phyloP scores from a whole-genome alignment of 1,140 invertebrate species.

The Brachionus rubens region DNA sequence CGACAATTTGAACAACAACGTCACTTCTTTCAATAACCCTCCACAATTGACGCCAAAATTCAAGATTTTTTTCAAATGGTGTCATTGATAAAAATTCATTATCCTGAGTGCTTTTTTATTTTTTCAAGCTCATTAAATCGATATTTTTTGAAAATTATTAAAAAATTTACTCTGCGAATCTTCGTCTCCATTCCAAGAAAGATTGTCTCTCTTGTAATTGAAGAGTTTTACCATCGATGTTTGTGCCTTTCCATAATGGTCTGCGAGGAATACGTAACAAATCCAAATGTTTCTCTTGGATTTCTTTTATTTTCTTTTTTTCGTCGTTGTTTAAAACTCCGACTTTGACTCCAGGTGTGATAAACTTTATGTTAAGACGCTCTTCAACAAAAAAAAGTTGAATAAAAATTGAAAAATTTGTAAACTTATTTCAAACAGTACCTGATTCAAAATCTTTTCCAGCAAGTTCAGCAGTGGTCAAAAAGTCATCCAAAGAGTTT shows the following conservation, averaged over 20 bases:
- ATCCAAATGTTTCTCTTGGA: conserved; percentile 68
- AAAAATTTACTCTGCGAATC: conserved; percentile 65
- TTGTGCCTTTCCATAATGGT: conserved; percentile 75
- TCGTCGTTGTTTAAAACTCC: conserved; percentile 69
- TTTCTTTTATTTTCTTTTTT: conserved; percentile 63
- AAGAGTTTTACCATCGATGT: conserved; percentile 71
- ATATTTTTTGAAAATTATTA: neutral
- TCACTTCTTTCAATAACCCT: conserved; percentile 91
- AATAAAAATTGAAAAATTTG: neutral
- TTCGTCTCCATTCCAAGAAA: conserved; percentile 82
- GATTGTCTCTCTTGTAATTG: conserved; percentile 71
- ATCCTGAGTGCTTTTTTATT: neutral
- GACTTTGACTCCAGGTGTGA: conserved; percentile 66
- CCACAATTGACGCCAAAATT: conserved; percentile 98
- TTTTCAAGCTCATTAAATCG: no score
- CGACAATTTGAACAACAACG: conserved; percentile 89
- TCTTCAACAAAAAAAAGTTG: conserved; percentile 66
- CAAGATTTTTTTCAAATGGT: conserved; percentile 95
- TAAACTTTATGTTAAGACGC: conserved; percentile 78
- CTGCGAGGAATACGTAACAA: conserved; percentile 75
- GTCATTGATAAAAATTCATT: conserved; percentile 66
- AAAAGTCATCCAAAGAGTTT: conserved; percentile 88
- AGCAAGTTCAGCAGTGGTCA: conserved; percentile 86
- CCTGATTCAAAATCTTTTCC: conserved; percentile 77
- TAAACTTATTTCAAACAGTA: conserved; percentile 50